A percentile compares a stretch with the other conserved stretches of the same genome.
Evolutionary conservation across 1,140 invertebrate genomes (phyloP).

Genomic region (Eurosta solidaginis): DNA sequence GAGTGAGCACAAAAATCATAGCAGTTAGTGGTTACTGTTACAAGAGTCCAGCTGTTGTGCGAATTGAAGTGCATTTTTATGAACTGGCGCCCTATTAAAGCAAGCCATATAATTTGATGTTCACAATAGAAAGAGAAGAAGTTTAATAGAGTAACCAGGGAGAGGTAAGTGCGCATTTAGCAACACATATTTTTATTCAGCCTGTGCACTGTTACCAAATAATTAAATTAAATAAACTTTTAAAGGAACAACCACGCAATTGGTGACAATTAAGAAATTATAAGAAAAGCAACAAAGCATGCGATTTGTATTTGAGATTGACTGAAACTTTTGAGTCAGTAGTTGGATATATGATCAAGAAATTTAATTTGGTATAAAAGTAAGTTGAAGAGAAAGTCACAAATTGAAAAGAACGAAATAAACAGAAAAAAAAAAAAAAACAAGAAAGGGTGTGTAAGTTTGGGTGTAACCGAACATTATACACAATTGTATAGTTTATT

Average conservation of each 20-base stretch:
- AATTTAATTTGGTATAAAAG: no score
- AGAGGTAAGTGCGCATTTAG: neutral
- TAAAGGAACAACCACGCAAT: neutral
- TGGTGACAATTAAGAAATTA: constrained; percentile 10
- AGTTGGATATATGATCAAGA: no score
- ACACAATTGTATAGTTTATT: no score
- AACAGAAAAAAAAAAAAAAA: no score
- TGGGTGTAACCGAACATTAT: no score
- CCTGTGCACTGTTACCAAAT: neutral
- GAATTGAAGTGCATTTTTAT: constrained; percentile 4
- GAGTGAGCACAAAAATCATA: neutral
- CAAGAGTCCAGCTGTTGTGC: neutral
- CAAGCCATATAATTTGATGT: neutral
- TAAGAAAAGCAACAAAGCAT: neutral
- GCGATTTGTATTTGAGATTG: neutral
- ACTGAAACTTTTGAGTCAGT: neutral
- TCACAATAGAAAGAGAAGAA: neutral
- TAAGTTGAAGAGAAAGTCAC: no score
- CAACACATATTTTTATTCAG: neutral
- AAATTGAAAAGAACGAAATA: no score
- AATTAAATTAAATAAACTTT: constrained; percentile 19
- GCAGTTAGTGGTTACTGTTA: neutral
- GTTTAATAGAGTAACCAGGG: neutral
- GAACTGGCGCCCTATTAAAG: constrained; percentile 14
- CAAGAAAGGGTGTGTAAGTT: no score